Evolutionary conservation across 2,888 invertebrate genomes (phyloP).

Genomic region (Andrena trimmerana): DNA sequence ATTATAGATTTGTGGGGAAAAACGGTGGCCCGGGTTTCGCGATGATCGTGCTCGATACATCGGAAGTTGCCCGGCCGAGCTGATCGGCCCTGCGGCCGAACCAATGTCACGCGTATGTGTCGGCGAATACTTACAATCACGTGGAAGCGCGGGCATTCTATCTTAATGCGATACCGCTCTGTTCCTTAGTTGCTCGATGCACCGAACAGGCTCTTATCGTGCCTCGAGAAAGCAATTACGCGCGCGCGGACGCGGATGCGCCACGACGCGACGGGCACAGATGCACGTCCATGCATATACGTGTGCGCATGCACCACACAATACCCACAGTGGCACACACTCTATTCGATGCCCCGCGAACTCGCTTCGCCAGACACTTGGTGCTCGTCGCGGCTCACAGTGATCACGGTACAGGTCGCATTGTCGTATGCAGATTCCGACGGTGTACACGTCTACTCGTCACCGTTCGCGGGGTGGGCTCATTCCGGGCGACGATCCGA

Average conservation of each 20-base stretch:
- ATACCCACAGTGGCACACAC: background rate
- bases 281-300: background rate
- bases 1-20: background rate
- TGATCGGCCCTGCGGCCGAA: background rate
- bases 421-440: background rate
- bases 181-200: background rate
- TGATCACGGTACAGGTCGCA: background rate
- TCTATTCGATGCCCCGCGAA: background rate
- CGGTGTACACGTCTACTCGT: background rate
- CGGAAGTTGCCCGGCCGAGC: background rate
- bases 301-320: constrained; percentile 1
- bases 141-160: constrained; percentile 12
- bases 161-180: background rate
- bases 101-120: background rate
- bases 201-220: constrained; percentile 17
- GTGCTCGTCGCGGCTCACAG: background rate
- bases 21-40: background rate
- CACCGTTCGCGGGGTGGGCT: background rate
- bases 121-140: constrained; percentile 24
- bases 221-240: background rate
- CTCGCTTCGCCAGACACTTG: constrained; percentile 2
- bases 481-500: background rate
- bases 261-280: background rate
- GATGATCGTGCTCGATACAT: background rate
- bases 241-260: background rate